A percentile compares a stretch with the other conserved stretches of the same genome.
phyloP scores from a whole-genome alignment of 1,140 invertebrate species.

The Trichogramma pretiosum region DNA sequence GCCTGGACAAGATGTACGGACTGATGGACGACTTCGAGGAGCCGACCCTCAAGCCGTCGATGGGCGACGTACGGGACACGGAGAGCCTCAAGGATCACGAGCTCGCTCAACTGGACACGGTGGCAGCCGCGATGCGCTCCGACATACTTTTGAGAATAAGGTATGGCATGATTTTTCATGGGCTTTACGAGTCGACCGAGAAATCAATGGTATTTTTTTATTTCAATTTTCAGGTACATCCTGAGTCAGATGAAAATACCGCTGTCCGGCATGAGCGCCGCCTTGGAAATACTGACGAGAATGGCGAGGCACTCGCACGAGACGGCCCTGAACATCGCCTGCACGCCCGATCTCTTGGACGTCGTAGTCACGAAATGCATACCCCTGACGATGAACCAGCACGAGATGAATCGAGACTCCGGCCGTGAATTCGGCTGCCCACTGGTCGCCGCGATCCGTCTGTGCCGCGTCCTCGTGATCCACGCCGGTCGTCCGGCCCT shows the following conservation, averaged over 20 bases:
- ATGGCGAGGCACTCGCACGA: constrained; percentile 59
- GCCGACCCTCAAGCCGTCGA: constrained; percentile 48
- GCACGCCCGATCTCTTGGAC: constrained; percentile 49
- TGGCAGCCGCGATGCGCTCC: constrained; percentile 64
- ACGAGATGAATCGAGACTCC: constrained; percentile 24
- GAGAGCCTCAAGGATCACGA: constrained; percentile 73
- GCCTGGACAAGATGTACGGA: constrained; percentile 59
- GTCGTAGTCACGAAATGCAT: constrained; percentile 53
- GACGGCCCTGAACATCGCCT: constrained; percentile 49
- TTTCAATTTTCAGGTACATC: constrained; percentile 53
- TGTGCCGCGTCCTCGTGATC: constrained; percentile 33
- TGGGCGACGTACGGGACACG: constrained; percentile 56
- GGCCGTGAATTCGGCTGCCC: constrained; percentile 32
- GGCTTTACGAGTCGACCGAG: too few species aligned
- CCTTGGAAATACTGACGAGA: constrained; percentile 61
- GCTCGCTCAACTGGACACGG: constrained; percentile 65
- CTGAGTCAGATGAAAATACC: constrained; percentile 55
- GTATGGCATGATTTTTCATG: too few species aligned
- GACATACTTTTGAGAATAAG: constrained; percentile 63
- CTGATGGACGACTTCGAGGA: constrained; percentile 41
- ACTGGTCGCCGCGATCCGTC: constrained; percentile 28
- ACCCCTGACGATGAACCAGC: constrained; percentile 36
- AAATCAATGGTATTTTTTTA: constrained; percentile 10
- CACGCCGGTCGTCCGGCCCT: constrained; percentile 33
- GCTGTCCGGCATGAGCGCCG: constrained; percentile 55